Percentiles rank a stretch among this genome's conserved stretches.
phyloP scores from a whole-genome alignment of 2,113 vertebrate genomes.

The Entelurus aequoreus region DNA sequence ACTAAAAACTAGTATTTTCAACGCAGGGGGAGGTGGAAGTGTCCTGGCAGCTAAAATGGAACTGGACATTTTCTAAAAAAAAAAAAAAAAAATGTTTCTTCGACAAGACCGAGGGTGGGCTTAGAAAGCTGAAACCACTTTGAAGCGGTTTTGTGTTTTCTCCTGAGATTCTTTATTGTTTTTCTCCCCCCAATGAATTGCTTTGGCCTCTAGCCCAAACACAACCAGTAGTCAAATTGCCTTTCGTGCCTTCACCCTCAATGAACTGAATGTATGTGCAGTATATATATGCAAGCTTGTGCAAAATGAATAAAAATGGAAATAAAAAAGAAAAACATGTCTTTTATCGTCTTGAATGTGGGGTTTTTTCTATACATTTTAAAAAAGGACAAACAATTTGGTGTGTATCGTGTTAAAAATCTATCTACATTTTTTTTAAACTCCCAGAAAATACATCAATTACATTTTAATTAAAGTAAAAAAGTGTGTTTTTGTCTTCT shows the following conservation, averaged over 20 bases:
- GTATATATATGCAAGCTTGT: conserved; percentile 99
- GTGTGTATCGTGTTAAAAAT: no score
- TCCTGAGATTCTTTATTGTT: conserved; percentile 39
- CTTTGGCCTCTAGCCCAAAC: conserved; percentile 54
- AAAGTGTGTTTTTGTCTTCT: no score
- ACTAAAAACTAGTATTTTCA: conserved; percentile 1
- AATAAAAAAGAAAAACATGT: conserved; percentile 61
- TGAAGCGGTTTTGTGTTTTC: conserved; percentile 51
- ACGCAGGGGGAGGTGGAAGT: conserved; percentile 12
- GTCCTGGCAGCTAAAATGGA: conserved; percentile 57
- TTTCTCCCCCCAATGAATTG: conserved; percentile 10
- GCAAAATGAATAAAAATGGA: conserved; percentile 92
- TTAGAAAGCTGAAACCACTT: conserved; percentile 46
- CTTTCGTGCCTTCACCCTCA: conserved; percentile 96
- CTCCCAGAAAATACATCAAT: no score
- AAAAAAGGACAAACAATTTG: background rate
- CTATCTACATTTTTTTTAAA: no score
- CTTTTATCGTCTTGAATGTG: background rate
- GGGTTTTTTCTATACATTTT: conserved; percentile 11
- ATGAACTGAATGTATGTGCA: conserved; percentile 99
- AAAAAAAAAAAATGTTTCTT: conserved; percentile 8
- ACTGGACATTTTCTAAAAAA: conserved; percentile 18
- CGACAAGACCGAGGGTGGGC: conserved; percentile 36
- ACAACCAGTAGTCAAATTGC: conserved; percentile 88
- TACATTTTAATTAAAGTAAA: no score